Conservation (phyloP, 2,888 invertebrate species). For the Dermolepida albohirtum region DNA sequence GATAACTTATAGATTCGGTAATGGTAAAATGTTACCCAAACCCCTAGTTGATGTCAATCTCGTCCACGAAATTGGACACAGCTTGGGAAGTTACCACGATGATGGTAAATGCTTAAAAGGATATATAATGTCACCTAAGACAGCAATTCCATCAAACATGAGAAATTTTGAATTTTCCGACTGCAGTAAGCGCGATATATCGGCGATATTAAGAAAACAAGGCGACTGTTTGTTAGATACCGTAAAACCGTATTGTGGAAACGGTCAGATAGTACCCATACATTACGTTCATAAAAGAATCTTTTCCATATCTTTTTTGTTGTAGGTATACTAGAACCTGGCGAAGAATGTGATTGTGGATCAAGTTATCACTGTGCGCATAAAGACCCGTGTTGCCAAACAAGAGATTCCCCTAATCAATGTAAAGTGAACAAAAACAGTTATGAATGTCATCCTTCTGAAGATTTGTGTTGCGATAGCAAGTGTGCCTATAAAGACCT, state of each 20-base stretch:
- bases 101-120: slow-evolving; percentile 63
- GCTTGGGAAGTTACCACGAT: slow-evolving; percentile 70
- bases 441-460: slow-evolving; percentile 68
- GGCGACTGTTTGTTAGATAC: slow-evolving; percentile 66
- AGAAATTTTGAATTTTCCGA: slow-evolving; percentile 66
- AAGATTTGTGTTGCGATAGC: slow-evolving; percentile 67
- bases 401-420: slow-evolving; percentile 66
- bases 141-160: slow-evolving; percentile 58
- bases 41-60: slow-evolving; percentile 61
- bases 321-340: slow-evolving; percentile 73
- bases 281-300: neutral
- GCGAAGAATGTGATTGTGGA: slow-evolving; percentile 79
- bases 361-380: slow-evolving; percentile 67
- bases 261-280: slow-evolving; percentile 60
- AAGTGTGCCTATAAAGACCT: slow-evolving; percentile 65
- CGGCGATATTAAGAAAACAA: slow-evolving; percentile 66
- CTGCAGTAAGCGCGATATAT: slow-evolving; percentile 67
- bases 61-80: slow-evolving; percentile 65
- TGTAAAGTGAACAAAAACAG: slow-evolving; percentile 64
- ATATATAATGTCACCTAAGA: slow-evolving; percentile 68
- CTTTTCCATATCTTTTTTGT: slow-evolving; percentile 7
- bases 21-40: slow-evolving; percentile 64
- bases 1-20: slow-evolving; percentile 64
- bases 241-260: slow-evolving; percentile 68
- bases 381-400: slow-evolving; percentile 68